These are phyloP conservation scores for Pipistrellus pipistrellus DNA, from an alignment of 2,797 vertebrate species.

Conservation along the genomic window DNA sequence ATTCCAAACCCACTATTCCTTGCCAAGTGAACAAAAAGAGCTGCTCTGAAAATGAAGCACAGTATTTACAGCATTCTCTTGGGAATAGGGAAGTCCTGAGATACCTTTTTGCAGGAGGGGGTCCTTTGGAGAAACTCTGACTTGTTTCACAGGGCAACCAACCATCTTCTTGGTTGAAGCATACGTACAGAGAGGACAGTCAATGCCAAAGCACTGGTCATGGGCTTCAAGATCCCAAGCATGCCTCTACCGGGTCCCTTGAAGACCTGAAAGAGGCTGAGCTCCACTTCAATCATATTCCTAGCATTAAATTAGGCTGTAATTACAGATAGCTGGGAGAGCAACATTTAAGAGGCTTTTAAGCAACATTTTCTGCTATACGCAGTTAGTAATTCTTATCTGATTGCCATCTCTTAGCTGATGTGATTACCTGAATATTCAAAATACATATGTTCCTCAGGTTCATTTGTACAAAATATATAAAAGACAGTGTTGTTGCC, in stretches of 20 bases:
- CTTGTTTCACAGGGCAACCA: conserved; percentile 18
- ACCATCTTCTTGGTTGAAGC: neutral
- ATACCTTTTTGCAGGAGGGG: neutral
- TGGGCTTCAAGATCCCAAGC: neutral
- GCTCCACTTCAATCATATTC: neutral
- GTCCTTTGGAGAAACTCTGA: neutral
- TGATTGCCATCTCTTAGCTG: conserved; percentile 69
- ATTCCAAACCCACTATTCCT: neutral
- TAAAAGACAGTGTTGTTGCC: neutral
- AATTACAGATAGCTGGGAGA: conserved; percentile 19
- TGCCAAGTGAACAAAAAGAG: neutral
- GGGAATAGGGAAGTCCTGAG: neutral
- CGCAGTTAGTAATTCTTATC: conserved; percentile 66
- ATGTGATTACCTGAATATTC: conserved; percentile 78
- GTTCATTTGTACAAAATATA: conserved; percentile 59
- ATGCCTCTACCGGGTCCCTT: neutral
- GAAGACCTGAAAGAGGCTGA: neutral
- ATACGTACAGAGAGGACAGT: neutral
- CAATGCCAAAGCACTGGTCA: neutral
- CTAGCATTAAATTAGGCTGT: neutral
- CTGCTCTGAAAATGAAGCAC: neutral
- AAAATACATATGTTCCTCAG: conserved; percentile 76
- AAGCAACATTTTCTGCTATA: conserved; percentile 67
- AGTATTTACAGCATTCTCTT: neutral
- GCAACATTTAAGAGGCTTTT: conserved; percentile 44